Evolutionary conservation across 2,113 vertebrate genomes (phyloP).

Genomic region (Eretmochelys imbricata): DNA sequence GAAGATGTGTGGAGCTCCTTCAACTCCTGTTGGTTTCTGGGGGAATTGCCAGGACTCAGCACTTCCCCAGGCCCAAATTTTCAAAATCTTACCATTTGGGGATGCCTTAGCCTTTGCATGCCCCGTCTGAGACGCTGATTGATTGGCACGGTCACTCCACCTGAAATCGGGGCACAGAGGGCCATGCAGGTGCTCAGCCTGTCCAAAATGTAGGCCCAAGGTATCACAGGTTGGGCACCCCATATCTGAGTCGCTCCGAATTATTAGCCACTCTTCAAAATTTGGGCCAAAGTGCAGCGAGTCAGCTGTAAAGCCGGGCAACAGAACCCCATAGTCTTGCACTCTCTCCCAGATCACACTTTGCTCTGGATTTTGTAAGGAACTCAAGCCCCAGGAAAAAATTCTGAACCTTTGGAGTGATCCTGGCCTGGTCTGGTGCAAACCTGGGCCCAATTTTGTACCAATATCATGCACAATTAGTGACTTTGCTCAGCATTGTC

Average conservation of each 20-base stretch:
- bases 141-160: neutral
- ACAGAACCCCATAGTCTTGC: too few relatives aligned
- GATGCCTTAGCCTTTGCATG: neutral
- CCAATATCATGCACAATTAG: neutral
- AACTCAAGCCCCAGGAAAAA: neutral
- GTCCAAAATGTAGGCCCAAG: neutral
- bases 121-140: neutral
- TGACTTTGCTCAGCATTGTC: neutral
- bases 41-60: neutral
- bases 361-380: neutral
- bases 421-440: neutral
- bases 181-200: neutral
- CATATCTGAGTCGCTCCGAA: too few relatives aligned
- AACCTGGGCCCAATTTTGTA: neutral
- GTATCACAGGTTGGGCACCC: neutral
- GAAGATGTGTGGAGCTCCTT: neutral
- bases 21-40: neutral
- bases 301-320: too few relatives aligned
- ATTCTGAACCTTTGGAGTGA: neutral
- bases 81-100: neutral
- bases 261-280: too few relatives aligned
- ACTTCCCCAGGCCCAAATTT: neutral
- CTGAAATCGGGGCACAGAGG: neutral
- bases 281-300: too few relatives aligned
- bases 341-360: neutral